A percentile compares a stretch with the other conserved stretches of the same genome.
These are phyloP conservation scores for Cephus pygmeus DNA, from an alignment of 2,888 invertebrate species.

Conservation along the genomic window DNA sequence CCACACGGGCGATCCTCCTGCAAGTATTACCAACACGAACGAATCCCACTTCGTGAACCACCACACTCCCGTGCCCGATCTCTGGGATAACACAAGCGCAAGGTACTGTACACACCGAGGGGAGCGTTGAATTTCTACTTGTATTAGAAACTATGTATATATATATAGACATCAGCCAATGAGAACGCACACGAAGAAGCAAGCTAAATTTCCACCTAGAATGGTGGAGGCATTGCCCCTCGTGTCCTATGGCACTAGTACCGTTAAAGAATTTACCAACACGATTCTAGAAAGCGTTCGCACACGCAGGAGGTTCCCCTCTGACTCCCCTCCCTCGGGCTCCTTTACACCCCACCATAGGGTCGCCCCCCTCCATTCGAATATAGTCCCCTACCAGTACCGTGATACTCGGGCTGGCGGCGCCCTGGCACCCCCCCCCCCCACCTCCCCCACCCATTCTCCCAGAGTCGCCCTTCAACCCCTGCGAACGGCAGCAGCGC, in stretches of 20 bases:
- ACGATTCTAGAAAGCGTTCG: conserved; percentile 5
- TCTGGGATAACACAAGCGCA: neutral
- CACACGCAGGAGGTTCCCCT: conserved; percentile 14
- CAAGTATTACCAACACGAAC: neutral
- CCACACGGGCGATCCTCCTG: neutral
- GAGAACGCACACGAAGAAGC: conserved; percentile 14
- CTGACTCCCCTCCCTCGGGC: conserved; percentile 12
- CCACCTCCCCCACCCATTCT: conserved; percentile 8
- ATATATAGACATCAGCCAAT: neutral
- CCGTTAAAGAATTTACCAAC: neutral
- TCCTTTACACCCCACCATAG: conserved; percentile 6
- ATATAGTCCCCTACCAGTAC: neutral
- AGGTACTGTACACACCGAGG: neutral
- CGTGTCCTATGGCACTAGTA: conserved; percentile 13
- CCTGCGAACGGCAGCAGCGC: conserved; percentile 21
- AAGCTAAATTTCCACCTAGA: conserved; percentile 48
- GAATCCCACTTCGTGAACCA: neutral
- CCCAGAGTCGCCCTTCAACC: conserved; percentile 22
- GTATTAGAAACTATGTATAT: neutral
- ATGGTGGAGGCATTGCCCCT: conserved; percentile 47
- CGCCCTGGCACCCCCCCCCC: conserved; percentile 1
- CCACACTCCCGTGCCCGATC: neutral
- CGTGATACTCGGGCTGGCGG: neutral
- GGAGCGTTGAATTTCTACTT: neutral
- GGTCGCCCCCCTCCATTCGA: conserved; percentile 3